Conservation (phyloP, 2,888 invertebrate genomes). For the Lithosia quadra region DNA sequence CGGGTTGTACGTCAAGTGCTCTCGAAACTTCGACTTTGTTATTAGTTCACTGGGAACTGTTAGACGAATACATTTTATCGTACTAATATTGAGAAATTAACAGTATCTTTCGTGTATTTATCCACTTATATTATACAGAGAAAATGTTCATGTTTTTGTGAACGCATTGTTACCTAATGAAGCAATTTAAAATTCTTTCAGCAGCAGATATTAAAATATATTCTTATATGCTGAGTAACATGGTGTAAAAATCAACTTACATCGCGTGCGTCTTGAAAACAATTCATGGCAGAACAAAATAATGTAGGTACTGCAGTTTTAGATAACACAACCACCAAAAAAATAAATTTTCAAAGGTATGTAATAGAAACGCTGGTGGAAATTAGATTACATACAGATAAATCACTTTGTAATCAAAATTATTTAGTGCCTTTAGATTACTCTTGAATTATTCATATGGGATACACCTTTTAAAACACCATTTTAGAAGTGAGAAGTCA, state of each 20-base stretch:
- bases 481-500: not conserved
- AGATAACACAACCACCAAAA: too few relatives aligned
- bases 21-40: conserved; percentile 10
- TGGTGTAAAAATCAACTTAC: too few relatives aligned
- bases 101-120: not conserved
- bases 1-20: conserved; percentile 11
- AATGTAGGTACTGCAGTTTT: too few relatives aligned
- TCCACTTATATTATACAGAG: not conserved
- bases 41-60: conserved; percentile 7
- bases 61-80: not conserved
- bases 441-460: not conserved
- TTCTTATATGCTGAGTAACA: too few relatives aligned
- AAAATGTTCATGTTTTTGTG: not conserved
- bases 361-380: too few relatives aligned
- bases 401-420: not conserved
- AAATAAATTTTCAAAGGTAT: too few relatives aligned
- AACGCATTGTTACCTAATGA: not conserved
- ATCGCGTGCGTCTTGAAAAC: too few relatives aligned
- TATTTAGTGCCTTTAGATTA: not conserved
- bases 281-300: too few relatives aligned
- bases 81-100: not conserved
- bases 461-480: not conserved
- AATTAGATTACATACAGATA: not conserved
- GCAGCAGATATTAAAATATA: too few relatives aligned
- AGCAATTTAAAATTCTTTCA: too few relatives aligned